Percentiles rank a stretch among this genome's conserved stretches.
phyloP scores from a whole-genome alignment of 1,140 invertebrate species.

The Asbolus verrucosus region DNA sequence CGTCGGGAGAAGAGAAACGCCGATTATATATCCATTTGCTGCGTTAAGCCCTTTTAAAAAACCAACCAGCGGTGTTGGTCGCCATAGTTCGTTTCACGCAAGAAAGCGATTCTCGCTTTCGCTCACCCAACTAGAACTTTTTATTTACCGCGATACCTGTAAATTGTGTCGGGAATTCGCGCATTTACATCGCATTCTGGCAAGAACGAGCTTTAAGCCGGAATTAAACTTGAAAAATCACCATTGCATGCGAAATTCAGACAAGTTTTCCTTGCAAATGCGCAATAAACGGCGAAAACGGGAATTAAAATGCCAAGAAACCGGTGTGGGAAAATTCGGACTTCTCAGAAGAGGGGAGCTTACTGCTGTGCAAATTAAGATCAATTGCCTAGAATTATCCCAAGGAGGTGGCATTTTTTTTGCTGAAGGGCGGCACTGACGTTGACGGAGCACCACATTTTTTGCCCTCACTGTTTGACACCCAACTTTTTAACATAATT shows the following conservation, averaged over 20 bases:
- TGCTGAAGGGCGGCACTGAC: too few species aligned
- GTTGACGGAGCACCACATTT: too few species aligned
- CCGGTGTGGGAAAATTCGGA: too few species aligned
- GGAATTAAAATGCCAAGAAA: too few species aligned
- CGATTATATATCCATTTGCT: slow-evolving; percentile 17
- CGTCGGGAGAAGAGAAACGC: neutral
- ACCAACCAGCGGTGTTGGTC: neutral
- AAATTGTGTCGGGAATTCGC: neutral
- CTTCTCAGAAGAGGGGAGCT: too few species aligned
- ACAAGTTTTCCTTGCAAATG: neutral
- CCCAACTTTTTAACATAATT: too few species aligned
- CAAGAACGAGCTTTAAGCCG: neutral
- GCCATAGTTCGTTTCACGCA: neutral
- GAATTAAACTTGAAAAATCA: neutral
- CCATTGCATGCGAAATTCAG: neutral
- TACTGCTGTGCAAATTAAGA: too few species aligned
- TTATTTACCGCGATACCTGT: neutral
- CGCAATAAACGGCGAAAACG: neutral
- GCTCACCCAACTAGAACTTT: too few species aligned
- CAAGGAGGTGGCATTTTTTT: too few species aligned
- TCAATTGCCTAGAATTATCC: too few species aligned
- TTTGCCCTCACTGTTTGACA: too few species aligned
- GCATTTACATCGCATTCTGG: neutral
- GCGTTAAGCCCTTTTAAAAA: neutral
- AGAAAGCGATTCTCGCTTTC: neutral